These are phyloP conservation scores for Tetropium fuscum DNA, from an alignment of 2,888 invertebrate genomes.

Conservation along the genomic window DNA sequence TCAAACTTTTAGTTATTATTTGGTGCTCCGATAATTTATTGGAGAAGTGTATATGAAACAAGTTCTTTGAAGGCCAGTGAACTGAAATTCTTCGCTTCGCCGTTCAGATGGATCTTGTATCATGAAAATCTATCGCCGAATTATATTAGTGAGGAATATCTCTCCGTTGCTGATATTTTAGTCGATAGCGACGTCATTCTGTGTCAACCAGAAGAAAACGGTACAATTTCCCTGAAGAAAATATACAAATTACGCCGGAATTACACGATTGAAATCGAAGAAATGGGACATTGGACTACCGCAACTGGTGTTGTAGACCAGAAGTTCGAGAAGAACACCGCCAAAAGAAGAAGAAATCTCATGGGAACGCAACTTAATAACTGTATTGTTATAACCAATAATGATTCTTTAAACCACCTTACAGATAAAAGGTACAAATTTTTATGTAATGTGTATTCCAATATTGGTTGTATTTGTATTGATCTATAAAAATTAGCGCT, in stretches of 20 bases:
- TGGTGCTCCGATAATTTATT: too few relatives aligned
- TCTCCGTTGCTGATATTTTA: slow-evolving; percentile 55
- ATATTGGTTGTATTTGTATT: too few relatives aligned
- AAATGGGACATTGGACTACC: slow-evolving; percentile 51
- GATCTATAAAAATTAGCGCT: too few relatives aligned
- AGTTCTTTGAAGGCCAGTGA: slow-evolving; percentile 63
- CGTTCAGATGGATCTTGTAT: slow-evolving; percentile 68
- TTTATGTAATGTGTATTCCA: too few relatives aligned
- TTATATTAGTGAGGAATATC: slow-evolving; percentile 30
- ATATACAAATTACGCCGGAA: slow-evolving; percentile 50
- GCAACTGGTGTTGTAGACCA: slow-evolving; percentile 32
- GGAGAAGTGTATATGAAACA: too few relatives aligned
- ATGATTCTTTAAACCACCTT: slow-evolving; percentile 71
- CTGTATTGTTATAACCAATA: slow-evolving; percentile 72
- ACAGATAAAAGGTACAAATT: slow-evolving; percentile 70
- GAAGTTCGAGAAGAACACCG: slow-evolving; percentile 40
- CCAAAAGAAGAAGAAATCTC: slow-evolving; percentile 67
- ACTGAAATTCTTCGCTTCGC: slow-evolving; percentile 66
- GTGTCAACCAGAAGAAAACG: slow-evolving; percentile 61
- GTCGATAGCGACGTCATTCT: slow-evolving; percentile 69
- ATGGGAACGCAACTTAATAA: slow-evolving; percentile 66
- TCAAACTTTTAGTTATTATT: too few relatives aligned
- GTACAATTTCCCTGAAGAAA: slow-evolving; percentile 38
- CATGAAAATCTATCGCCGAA: slow-evolving; percentile 23
- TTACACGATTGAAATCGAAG: slow-evolving; percentile 47